These are phyloP conservation scores for Ctenochaetus hawaiiensis DNA, from an alignment of 2,797 vertebrate species.

Conservation along the genomic window DNA sequence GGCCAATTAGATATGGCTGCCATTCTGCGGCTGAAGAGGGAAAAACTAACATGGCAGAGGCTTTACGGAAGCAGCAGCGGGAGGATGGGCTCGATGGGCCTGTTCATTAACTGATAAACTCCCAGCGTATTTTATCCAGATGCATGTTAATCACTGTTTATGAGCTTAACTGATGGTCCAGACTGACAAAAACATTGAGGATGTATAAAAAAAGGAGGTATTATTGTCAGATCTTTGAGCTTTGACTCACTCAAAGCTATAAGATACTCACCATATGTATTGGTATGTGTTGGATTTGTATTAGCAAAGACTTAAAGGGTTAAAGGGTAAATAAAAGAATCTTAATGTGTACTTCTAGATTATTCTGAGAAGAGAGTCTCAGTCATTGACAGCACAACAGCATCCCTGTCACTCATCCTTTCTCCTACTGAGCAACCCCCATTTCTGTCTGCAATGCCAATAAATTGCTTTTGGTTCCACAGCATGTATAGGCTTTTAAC, in stretches of 20 bases:
- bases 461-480: conserved; percentile 21
- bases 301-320: neutral
- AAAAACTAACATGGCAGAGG: conserved; percentile 69
- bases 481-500: neutral
- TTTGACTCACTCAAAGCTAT: neutral
- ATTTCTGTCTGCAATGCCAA: conserved; percentile 16
- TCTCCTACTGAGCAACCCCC: conserved; percentile 19
- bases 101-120: conserved; percentile 62
- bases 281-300: neutral
- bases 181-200: conserved; percentile 4
- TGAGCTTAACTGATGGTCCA: conserved; percentile 32
- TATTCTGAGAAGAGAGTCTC: neutral
- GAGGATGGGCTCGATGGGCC: conserved; percentile 45
- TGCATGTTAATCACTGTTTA: conserved; percentile 52
- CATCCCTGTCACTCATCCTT: neutral
- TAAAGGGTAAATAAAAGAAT: neutral
- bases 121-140: conserved; percentile 35
- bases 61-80: conserved; percentile 38
- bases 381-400: conserved; percentile 2
- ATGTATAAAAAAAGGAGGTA: neutral
- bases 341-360: neutral
- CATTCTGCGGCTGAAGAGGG: conserved; percentile 62
- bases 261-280: neutral
- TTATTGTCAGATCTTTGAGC: conserved; percentile 12
- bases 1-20: conserved; percentile 78